A percentile compares a stretch with the other conserved stretches of the same genome.
Evolutionary conservation across 2,888 invertebrate genomes (phyloP).

Genomic region (Ichneumon xanthorius): DNA sequence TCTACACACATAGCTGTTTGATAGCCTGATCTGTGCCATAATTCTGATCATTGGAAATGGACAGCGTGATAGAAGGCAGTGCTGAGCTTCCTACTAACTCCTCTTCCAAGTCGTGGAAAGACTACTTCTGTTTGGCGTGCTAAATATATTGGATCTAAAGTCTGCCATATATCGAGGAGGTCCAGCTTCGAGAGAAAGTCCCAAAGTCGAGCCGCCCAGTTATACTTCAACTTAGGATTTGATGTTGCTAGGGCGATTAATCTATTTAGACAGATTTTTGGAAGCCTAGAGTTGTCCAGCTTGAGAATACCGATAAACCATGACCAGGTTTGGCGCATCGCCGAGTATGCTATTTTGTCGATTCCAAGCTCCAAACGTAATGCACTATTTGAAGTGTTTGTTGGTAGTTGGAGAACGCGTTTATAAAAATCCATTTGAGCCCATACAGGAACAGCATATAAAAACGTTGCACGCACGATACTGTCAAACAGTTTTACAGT

Average conservation of each 20-base stretch:
- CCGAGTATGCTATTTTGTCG: not conserved
- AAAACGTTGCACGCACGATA: not conserved
- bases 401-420: not conserved
- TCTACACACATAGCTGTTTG: too few species aligned
- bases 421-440: not conserved
- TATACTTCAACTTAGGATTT: not conserved
- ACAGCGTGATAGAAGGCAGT: too few species aligned
- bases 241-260: not conserved
- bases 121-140: too few species aligned
- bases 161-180: too few species aligned
- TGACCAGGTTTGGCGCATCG: not conserved
- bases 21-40: too few species aligned
- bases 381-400: not conserved
- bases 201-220: not conserved
- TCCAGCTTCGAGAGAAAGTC: not conserved
- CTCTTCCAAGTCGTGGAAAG: too few species aligned
- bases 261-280: not conserved
- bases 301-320: not conserved
- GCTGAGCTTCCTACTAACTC: too few species aligned
- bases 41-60: too few species aligned
- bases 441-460: conserved; percentile 41
- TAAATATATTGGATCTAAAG: too few species aligned
- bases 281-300: not conserved
- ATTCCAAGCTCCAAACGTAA: not conserved
- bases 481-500: not conserved